phyloP scores from a whole-genome alignment of 2,888 invertebrate genomes.

The Chrysotoxum bicinctum region DNA sequence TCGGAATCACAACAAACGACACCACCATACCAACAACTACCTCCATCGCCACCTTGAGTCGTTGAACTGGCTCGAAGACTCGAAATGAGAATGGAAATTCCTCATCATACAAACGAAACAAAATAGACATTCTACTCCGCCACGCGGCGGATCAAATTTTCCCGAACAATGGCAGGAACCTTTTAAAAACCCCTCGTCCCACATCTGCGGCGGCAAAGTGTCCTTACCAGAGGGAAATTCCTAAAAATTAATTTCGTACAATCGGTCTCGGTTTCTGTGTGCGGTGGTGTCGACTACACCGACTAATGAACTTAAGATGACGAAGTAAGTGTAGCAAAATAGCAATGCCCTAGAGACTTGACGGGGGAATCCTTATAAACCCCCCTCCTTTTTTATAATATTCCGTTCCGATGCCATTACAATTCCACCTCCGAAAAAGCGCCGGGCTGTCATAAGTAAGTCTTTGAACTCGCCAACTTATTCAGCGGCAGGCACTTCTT shows the following conservation, averaged over 20 bases:
- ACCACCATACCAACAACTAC: not conserved
- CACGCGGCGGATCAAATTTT: constrained; percentile 49
- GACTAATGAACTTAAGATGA: constrained; percentile 71
- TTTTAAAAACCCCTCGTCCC: constrained; percentile 10
- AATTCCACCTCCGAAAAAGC: constrained; percentile 29
- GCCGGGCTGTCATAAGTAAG: constrained; percentile 36
- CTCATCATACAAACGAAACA: constrained; percentile 26
- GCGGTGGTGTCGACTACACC: constrained; percentile 17
- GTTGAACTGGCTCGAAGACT: constrained; percentile 56
- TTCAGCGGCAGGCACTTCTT: constrained; percentile 49
- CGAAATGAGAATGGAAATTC: constrained; percentile 13
- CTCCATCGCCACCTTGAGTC: constrained; percentile 34
- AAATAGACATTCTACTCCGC: not conserved
- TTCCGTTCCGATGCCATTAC: constrained; percentile 31
- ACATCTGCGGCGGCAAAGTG: not conserved
- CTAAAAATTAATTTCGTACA: constrained; percentile 59
- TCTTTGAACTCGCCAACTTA: constrained; percentile 58
- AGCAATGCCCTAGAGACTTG: constrained; percentile 38
- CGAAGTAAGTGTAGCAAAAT: constrained; percentile 52
- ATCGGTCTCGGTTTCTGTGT: constrained; percentile 45
- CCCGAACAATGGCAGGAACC: constrained; percentile 44
- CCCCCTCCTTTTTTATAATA: not conserved
- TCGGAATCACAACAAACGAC: constrained; percentile 42
- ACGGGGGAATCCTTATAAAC: constrained; percentile 46
- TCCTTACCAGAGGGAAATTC: constrained; percentile 36